Evolutionary conservation across 2,113 vertebrate genomes (phyloP), one percentile per base, ranked within the genome.

Genomic region (Calidris pygmaea): DNA sequence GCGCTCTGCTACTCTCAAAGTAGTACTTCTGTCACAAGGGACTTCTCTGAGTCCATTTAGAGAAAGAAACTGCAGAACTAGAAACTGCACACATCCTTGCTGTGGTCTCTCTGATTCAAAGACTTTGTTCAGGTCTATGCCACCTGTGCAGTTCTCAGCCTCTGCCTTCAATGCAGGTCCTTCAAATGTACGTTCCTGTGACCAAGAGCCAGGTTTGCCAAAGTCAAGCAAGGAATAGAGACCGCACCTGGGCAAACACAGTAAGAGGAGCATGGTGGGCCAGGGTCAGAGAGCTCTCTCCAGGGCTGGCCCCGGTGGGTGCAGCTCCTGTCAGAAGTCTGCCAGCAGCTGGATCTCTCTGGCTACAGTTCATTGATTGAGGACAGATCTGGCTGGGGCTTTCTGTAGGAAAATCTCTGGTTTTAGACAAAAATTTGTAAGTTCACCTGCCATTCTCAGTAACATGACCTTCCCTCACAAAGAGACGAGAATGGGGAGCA

Each of bases 261-360:
- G 37, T 10, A 68, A 34, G 43, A 94, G 94, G 60, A 74, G 50
- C 86, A 55, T 1, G 5, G 55, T 89, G 70, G 81, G 95, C 65
- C 90, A 80, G 77, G 95, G 94, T 97, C 96, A 96, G 84, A 72
- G 80, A 96, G 93, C 66, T 91, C 90, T 93, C 59, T n/a, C 22
- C 32, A 26, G 24, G 14, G 24, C 80, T 72, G 47, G 59, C 52
- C 32, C 9, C 1, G 1, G 29, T 11, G 62, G 29, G 23, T 85
- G 23, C 77, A 87, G 74, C n/a, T 92, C 39, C 56, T 79, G 27
- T 76, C 74, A 66, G 35, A 73, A 66, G n/a, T 58, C 80, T 92
- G 76, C 47, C 48, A 86, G 73, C 43, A 84, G 52, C 35, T 86
- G 79, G 47, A 67, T 50, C 43, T 86, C 50, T 73, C 37, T 59